Percentiles rank a stretch among this genome's conserved stretches.
Conservation (phyloP, 1,140 invertebrate genomes). For the Bombus huntii region DNA sequence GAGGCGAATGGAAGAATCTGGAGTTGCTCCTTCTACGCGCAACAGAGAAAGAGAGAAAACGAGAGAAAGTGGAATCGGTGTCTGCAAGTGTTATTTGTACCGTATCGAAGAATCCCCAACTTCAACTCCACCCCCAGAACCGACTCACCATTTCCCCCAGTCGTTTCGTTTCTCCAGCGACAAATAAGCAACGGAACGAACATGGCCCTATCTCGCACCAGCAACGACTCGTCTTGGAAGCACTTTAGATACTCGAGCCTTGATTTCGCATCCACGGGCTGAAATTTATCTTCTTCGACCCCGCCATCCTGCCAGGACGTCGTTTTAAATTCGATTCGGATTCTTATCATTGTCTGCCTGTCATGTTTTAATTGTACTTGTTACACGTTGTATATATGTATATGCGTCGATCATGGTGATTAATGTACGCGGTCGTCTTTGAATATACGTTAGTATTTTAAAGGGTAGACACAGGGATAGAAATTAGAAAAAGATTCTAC, state of each 20-base stretch:
- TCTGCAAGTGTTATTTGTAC: slow-evolving; percentile 67
- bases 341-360: slow-evolving; percentile 41
- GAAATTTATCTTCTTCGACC: slow-evolving; percentile 69
- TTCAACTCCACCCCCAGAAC: slow-evolving; percentile 44
- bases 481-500: background rate
- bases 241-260: slow-evolving; percentile 64
- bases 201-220: slow-evolving; percentile 63
- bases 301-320: slow-evolving; percentile 29
- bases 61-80: slow-evolving; percentile 26
- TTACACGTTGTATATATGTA: background rate
- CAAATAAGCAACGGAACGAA: slow-evolving; percentile 69
- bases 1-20: slow-evolving; percentile 35
- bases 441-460: background rate
- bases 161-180: slow-evolving; percentile 69
- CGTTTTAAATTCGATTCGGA: slow-evolving; percentile 65
- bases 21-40: slow-evolving; percentile 27
- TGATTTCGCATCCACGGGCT: slow-evolving; percentile 56
- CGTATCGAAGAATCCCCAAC: slow-evolving; percentile 57
- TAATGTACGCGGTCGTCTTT: background rate
- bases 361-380: slow-evolving; percentile 52
- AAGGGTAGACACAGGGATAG: too few species aligned
- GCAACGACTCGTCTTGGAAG: slow-evolving; percentile 53
- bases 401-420: background rate
- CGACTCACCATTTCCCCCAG: slow-evolving; percentile 59
- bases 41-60: slow-evolving; percentile 24